Percentiles rank a stretch among this genome's conserved stretches.
These are phyloP conservation scores for Harpalus rufipes DNA, from an alignment of 2,888 invertebrate species.

Conservation along the genomic window DNA sequence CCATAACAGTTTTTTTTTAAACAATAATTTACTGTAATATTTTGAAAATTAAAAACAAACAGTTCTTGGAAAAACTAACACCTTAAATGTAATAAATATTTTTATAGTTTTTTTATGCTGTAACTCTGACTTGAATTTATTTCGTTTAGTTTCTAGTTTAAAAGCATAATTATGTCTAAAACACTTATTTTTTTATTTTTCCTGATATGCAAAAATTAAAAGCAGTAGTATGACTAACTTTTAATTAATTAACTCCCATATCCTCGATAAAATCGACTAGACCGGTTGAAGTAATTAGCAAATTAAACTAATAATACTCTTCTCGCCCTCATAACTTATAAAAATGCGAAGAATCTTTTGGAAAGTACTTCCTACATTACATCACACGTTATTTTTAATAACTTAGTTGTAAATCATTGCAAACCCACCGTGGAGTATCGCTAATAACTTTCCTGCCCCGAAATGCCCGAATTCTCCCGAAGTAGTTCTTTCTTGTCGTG, in stretches of 20 bases:
- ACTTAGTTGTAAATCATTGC: slow-evolving; percentile 33
- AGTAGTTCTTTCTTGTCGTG: slow-evolving; percentile 31
- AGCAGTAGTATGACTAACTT: neutral
- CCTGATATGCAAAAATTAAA: neutral
- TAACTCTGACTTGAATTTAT: no score
- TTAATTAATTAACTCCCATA: neutral
- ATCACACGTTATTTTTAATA: slow-evolving; percentile 43
- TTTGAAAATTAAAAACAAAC: no score
- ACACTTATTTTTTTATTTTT: neutral
- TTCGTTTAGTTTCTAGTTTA: no score
- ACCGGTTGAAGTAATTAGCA: slow-evolving; percentile 10
- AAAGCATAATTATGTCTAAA: neutral
- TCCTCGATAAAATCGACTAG: slow-evolving; percentile 2
- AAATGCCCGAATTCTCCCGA: slow-evolving; percentile 26
- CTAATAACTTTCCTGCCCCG: neutral
- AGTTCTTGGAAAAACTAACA: no score
- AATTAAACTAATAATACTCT: slow-evolving; percentile 15
- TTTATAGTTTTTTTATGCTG: no score
- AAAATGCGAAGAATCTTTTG: neutral
- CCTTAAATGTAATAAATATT: no score
- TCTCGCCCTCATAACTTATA: slow-evolving; percentile 1
- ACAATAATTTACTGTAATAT: no score
- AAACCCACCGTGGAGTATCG: neutral
- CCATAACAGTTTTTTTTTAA: no score
- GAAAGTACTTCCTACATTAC: slow-evolving; percentile 26